These are phyloP conservation scores for Steinernema feltiae DNA, from an alignment of 1,140 invertebrate species.

Conservation along the genomic window DNA sequence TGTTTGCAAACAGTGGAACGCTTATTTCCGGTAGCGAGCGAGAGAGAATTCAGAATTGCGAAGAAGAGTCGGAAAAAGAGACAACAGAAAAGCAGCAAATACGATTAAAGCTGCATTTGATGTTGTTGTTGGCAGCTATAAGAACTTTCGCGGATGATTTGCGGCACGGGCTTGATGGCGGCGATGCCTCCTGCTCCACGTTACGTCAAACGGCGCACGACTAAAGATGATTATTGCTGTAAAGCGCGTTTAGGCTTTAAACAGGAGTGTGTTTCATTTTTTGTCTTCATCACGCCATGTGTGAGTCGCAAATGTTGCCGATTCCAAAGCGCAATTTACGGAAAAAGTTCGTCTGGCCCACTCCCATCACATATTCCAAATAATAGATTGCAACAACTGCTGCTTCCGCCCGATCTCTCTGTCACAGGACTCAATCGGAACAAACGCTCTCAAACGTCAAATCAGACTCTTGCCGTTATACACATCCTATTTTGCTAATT, in stretches of 20 bases:
- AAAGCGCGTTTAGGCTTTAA: neutral
- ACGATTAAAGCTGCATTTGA: neutral
- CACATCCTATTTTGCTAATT: neutral
- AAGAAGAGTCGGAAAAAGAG: neutral
- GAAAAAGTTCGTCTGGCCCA: neutral
- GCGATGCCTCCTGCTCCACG: neutral
- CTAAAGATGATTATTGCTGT: neutral
- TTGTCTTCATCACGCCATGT: neutral
- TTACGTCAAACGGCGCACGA: neutral
- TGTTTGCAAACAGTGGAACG: neutral
- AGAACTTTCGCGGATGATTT: neutral
- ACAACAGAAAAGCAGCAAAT: neutral
- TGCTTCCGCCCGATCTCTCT: neutral
- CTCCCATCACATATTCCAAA: neutral
- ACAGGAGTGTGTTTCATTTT: neutral
- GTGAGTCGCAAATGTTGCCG: too few relatives aligned
- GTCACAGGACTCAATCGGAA: neutral
- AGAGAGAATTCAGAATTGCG: neutral
- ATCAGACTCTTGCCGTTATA: neutral
- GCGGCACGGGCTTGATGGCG: neutral
- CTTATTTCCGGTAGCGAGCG: neutral
- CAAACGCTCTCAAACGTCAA: conserved; percentile 2
- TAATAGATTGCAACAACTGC: conserved; percentile 9
- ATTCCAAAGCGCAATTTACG: neutral
- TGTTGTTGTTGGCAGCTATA: neutral